These are phyloP conservation scores for Phragmatobia fuliginosa DNA, from an alignment of 2,888 invertebrate genomes.

Conservation along the genomic window DNA sequence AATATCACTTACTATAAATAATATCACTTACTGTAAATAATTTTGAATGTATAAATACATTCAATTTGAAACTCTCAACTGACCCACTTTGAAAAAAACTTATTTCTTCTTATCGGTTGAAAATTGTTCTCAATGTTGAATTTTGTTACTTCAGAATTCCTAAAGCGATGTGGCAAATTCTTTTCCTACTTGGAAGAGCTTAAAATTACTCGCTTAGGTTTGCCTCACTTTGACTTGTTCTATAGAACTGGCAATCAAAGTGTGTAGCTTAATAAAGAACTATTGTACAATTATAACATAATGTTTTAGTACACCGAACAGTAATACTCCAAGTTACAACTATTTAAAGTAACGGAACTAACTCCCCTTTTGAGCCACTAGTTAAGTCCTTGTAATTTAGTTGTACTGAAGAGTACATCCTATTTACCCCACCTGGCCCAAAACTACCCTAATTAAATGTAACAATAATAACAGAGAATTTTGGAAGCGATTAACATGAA, in stretches of 20 bases:
- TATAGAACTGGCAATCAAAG: neutral
- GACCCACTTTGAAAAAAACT: too few species aligned
- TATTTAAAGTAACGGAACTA: neutral
- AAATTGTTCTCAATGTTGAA: too few species aligned
- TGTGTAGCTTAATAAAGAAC: neutral
- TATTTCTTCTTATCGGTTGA: too few species aligned
- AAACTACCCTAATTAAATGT: conserved; percentile 23
- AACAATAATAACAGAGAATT: conserved; percentile 10
- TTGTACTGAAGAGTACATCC: neutral
- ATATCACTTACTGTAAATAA: neutral
- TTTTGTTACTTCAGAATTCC: too few species aligned
- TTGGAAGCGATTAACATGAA: conserved; percentile 1
- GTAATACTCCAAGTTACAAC: neutral
- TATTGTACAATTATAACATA: neutral
- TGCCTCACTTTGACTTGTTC: too few species aligned
- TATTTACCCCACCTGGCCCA: neutral
- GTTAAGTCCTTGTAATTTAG: neutral
- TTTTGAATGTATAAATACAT: neutral
- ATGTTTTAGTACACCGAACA: neutral
- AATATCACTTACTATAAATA: too few species aligned
- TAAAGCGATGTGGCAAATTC: too few species aligned
- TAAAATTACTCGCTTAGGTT: too few species aligned
- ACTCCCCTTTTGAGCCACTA: neutral
- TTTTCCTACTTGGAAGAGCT: too few species aligned
- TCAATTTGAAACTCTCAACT: too few species aligned